phyloP scores from a whole-genome alignment of 2,113 vertebrate species.

The Pontoporia blainvillei region DNA sequence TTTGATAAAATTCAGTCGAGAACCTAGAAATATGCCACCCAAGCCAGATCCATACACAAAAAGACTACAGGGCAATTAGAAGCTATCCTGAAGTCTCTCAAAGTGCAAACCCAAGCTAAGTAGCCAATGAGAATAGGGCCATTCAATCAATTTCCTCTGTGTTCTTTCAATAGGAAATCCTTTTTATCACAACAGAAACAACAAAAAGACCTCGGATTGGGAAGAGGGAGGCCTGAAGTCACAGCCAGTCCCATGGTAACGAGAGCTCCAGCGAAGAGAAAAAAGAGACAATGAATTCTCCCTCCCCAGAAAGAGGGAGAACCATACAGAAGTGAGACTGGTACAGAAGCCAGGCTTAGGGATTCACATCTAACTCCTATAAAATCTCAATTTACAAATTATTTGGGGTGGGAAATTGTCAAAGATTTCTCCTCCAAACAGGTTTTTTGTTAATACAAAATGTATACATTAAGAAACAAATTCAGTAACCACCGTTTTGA shows the following conservation, averaged over 20 bases:
- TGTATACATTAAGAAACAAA: background rate
- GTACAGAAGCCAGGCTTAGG: background rate
- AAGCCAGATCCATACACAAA: background rate
- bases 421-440: background rate
- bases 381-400: background rate
- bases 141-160: background rate
- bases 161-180: background rate
- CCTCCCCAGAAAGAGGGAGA: background rate
- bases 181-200: background rate
- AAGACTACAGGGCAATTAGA: background rate
- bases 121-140: background rate
- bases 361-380: background rate
- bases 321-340: background rate
- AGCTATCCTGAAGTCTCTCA: background rate
- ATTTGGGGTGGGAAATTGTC: background rate
- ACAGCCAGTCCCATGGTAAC: background rate
- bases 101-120: background rate
- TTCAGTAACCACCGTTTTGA: background rate
- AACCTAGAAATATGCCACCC: background rate
- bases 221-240: background rate
- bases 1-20: background rate
- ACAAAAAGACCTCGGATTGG: background rate
- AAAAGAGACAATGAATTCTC: background rate
- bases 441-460: background rate
- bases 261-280: background rate